Base-by-base conservation (phyloP, 2,113 vertebrate species). In the Tylochromis polylepis region DNA sequence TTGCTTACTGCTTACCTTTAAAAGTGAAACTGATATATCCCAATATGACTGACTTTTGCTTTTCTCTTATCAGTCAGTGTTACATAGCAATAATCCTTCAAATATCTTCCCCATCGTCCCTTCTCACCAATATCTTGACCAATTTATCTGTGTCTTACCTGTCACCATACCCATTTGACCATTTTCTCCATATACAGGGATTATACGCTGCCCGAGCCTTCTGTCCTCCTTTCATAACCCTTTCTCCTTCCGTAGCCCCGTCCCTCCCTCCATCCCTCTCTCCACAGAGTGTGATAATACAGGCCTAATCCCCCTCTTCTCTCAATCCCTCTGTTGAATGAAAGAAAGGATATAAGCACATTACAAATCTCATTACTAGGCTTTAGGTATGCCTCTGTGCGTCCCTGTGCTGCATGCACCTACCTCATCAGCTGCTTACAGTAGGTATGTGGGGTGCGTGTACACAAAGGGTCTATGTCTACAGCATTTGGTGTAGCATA, bases 301-400 rank as follows among this genome's bases (percentile, higher is more conserved):
- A 89, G 91, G 51, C 79, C 88, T 95, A 95, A 95, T 95, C 94
- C 94, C 84, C 72, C 92, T 93, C 93, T 93, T 89, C 94, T 93
- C 89, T 91, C 95, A 93, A 94, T 95, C 94, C 92, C 88, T 85
- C 82, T 31, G 22, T 86, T 56, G 82, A 94, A 94, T 93, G 91
- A 95, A 94, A 93, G 91, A 94, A 92, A 88, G 94, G 92, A 93
- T 95, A 91, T 93, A 94, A 93, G 89, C 94, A 94, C 90, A 92
- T 94, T 94, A 95, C 94, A 94, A 93, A 96, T 94, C 94, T 95
- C 94, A 94, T 95, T 95, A 95, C 89, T 82, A 80, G 86, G 92
- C 88, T 93, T 96, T 94, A 87, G 92, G 91, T 92, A 88, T 85
- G 92, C 87, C 85, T 85, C 80, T 62, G 88, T 87, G 92, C 18